Conservation (phyloP, 2,113 vertebrate species). For the Campylomormyrus numenius region DNA sequence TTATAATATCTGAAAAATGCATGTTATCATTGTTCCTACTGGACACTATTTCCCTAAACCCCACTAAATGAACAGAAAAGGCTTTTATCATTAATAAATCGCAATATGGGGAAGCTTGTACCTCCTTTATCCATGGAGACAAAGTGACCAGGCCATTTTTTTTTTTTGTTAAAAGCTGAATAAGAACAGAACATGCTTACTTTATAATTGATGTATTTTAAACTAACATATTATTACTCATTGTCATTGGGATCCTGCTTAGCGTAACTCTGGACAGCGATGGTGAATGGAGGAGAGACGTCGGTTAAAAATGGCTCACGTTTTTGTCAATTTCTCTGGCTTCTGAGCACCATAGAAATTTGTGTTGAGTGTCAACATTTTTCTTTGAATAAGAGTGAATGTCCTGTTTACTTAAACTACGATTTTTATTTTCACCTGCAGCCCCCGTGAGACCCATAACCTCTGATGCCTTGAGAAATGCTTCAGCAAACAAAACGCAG, state of each 20-base stretch:
- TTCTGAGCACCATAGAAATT: background rate
- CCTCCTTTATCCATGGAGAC: background rate
- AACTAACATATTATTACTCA: constrained; percentile 23
- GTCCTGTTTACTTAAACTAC: background rate
- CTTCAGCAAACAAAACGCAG: background rate
- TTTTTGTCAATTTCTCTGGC: background rate
- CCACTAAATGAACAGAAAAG: background rate
- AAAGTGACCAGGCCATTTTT: background rate
- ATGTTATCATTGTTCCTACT: constrained; percentile 1
- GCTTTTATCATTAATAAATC: constrained; percentile 17
- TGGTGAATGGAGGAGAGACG: background rate
- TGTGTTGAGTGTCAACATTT: background rate
- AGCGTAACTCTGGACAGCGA: constrained; percentile 11
- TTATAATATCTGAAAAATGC: background rate
- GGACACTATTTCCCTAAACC: background rate
- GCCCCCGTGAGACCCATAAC: background rate
- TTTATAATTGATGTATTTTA: constrained; percentile 22
- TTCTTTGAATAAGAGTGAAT: background rate
- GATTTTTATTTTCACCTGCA: background rate
- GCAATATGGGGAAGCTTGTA: background rate
- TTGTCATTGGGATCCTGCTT: constrained; percentile 9
- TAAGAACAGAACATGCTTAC: constrained; percentile 11
- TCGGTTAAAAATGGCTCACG: background rate
- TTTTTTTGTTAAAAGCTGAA: constrained; percentile 14
- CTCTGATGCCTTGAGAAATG: background rate